Evolutionary conservation across 2,888 invertebrate genomes (phyloP).

Genomic region (Hypomecis punctinalis): DNA sequence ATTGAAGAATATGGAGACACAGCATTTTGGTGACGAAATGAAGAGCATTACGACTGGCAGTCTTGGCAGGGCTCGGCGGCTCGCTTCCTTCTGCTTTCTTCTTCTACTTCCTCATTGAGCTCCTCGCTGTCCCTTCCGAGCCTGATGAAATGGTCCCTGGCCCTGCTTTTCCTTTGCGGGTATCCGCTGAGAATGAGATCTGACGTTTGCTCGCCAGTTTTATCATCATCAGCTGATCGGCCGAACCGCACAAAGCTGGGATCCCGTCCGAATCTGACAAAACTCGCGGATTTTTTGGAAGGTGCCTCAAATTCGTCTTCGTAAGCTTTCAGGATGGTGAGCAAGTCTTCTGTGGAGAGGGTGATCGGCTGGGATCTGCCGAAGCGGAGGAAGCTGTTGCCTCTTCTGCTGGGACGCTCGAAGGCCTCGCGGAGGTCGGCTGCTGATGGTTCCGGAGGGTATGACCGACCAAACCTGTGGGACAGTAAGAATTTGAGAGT

Average conservation of each 20-base stretch:
- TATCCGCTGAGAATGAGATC: slow-evolving; percentile 61
- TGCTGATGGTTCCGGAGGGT: slow-evolving; percentile 72
- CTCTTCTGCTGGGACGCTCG: slow-evolving; percentile 64
- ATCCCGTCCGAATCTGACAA: slow-evolving; percentile 74
- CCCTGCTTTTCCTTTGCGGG: slow-evolving; percentile 74
- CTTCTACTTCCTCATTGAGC: slow-evolving; percentile 61
- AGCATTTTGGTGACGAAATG: background rate
- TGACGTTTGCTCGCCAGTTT: slow-evolving; percentile 58
- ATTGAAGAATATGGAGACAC: slow-evolving; percentile 34
- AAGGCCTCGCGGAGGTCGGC: slow-evolving; percentile 71
- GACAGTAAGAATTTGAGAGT: slow-evolving; percentile 15
- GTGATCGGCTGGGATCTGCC: slow-evolving; percentile 72
- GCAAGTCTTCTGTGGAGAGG: slow-evolving; percentile 70
- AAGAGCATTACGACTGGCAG: slow-evolving; percentile 67
- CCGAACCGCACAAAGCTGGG: slow-evolving; percentile 82
- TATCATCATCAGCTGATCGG: slow-evolving; percentile 66
- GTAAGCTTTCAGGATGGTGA: slow-evolving; percentile 68
- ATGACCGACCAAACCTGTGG: slow-evolving; percentile 75
- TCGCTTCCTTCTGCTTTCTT: slow-evolving; percentile 69
- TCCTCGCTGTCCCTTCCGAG: slow-evolving; percentile 77
- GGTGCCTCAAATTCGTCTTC: slow-evolving; percentile 72
- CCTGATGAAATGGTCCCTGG: slow-evolving; percentile 76
- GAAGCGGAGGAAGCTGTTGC: slow-evolving; percentile 76
- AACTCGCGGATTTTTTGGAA: slow-evolving; percentile 67
- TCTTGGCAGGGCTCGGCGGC: slow-evolving; percentile 63